Percentiles rank a stretch among this genome's conserved stretches.
Evolutionary conservation across 2,888 invertebrate species (phyloP).

Genomic region (Cordylochernes scorpioides): DNA sequence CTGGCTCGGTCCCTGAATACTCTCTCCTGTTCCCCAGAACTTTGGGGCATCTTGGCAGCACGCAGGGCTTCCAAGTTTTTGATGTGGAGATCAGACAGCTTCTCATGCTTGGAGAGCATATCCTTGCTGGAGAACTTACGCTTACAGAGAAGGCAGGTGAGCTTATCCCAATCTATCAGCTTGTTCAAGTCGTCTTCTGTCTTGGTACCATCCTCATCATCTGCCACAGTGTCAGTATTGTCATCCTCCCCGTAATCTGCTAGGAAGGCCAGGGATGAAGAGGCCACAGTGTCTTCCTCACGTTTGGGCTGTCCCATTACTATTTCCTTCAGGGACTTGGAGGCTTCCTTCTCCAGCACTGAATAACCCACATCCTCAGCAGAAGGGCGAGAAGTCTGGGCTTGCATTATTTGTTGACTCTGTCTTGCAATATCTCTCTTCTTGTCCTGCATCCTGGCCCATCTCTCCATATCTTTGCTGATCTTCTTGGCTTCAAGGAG

Average conservation of each 20-base stretch:
- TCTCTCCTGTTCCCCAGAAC: slow-evolving; percentile 6
- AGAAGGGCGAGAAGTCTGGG: no score
- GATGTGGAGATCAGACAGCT: slow-evolving; percentile 76
- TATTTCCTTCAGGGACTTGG: no score
- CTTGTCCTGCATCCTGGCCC: slow-evolving; percentile 90
- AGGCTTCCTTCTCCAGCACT: slow-evolving; percentile 61
- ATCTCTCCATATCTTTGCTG: slow-evolving; percentile 64
- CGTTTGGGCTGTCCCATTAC: slow-evolving; percentile 18
- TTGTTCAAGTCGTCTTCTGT: slow-evolving; percentile 18
- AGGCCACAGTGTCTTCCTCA: no score
- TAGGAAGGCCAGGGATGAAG: slow-evolving; percentile 32
- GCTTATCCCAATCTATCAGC: slow-evolving; percentile 47
- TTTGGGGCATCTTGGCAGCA: no score
- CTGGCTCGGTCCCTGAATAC: slow-evolving; percentile 80
- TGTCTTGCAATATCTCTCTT: slow-evolving; percentile 47
- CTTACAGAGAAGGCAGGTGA: slow-evolving; percentile 82
- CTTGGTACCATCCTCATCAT: slow-evolving; percentile 18
- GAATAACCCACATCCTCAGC: slow-evolving; percentile 81
- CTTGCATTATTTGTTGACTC: no score
- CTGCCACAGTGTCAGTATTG: slow-evolving; percentile 26
- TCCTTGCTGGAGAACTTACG: slow-evolving; percentile 73
- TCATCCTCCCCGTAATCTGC: slow-evolving; percentile 53
- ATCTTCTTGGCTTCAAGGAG: no score
- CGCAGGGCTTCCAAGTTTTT: no score
- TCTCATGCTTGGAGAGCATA: slow-evolving; percentile 57